Evolutionary conservation across 2,113 vertebrate genomes (phyloP), one percentile per base, ranked within the genome.

Genomic region (Phaetusa simplex): DNA sequence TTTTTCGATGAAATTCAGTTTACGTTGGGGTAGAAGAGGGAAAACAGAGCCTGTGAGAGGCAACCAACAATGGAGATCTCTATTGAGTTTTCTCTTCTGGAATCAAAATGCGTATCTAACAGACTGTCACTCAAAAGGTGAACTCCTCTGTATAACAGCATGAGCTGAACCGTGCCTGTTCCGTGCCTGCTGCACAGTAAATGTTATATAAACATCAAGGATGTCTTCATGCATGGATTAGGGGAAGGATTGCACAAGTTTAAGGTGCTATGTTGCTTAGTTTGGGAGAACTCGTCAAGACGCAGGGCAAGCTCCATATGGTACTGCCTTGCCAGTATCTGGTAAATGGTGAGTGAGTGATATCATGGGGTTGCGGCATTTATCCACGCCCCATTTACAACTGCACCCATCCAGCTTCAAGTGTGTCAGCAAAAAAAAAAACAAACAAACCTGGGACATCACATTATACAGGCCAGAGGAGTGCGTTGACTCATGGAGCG

Each of bases 381-480:
- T 27, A 17, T 19, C 72, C 64, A 77, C 64, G 24, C 20, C 59
- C 79, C 69, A 1, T n/a, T 61, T 73, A 83, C 34, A 32, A n/a
- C 49, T 45, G 69, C 53, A 27, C 65, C 40, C 84, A 67, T n/a
- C 55, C 18, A 64, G 29, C 47, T 86, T 36, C 79, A 26, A 56
- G 55, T 4, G 3, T 2, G 5, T 40, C 53, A 79, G 58, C 52
- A 55, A 34, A 79, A 38, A 79, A 38, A 42, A 42, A 49, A 47
- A 21, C 30, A 85, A 83, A 49, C 52, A 5, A 12, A 21, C 7
- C 9, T 11, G 14, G 84, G 17, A 52, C 61, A 36, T 23, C 53
- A 14, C 69, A 5, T 27, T 29, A 3, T 1, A 2, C 2, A 2
- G 36, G 17, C 2, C 27, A n/a, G 19, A 86, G 52, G 32, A 62